phyloP scores from a whole-genome alignment of 2,797 vertebrate genomes.

The Allenopithecus nigroviridis region DNA sequence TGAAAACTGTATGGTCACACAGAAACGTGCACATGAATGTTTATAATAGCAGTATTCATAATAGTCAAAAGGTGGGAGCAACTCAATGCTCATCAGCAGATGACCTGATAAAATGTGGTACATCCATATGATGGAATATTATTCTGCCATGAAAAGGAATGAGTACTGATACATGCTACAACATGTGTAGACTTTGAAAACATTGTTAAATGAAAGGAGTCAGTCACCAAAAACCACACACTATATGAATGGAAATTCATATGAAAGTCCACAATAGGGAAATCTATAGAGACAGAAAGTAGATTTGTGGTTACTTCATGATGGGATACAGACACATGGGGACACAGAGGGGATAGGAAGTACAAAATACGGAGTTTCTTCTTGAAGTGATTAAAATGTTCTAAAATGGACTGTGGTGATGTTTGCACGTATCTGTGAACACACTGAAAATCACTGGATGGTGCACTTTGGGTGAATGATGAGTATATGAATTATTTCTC shows the following conservation, averaged over 20 bases:
- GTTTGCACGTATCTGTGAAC: not conserved
- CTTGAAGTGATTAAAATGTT: not conserved
- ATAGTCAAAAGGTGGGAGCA: not conserved
- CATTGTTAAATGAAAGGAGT: not conserved
- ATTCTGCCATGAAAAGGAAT: not conserved
- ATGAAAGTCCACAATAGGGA: not conserved
- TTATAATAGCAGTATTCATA: not conserved
- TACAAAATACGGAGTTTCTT: not conserved
- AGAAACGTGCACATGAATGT: not conserved
- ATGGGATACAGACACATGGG: not conserved
- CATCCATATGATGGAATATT: not conserved
- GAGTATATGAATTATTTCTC: not conserved
- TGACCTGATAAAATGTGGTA: not conserved
- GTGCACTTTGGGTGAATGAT: not conserved
- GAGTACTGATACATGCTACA: not conserved
- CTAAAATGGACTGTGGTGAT: not conserved
- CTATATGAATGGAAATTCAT: not conserved
- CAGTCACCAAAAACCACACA: not conserved
- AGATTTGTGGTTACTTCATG: not conserved
- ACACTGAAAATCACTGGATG: not conserved
- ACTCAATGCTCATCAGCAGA: not conserved
- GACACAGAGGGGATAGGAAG: not conserved
- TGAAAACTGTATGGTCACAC: not conserved
- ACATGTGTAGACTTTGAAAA: not conserved
- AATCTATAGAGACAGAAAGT: not conserved